Conservation (phyloP, 2,888 invertebrate genomes). For the Vesta saturnalis region DNA sequence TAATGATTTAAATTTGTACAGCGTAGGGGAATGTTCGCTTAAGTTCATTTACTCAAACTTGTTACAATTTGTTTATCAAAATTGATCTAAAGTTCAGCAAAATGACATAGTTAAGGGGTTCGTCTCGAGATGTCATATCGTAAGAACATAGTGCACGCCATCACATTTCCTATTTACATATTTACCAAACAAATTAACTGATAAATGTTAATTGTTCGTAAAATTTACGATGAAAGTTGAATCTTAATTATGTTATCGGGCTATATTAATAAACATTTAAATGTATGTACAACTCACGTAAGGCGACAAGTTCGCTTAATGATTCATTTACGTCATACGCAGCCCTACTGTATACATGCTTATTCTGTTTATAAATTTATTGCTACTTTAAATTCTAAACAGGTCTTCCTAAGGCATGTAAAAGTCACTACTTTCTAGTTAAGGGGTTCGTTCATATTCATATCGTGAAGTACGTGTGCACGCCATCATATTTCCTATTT, state of each 20-base stretch:
- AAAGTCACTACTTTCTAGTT: too few species aligned
- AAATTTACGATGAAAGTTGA: too few species aligned
- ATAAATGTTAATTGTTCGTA: slow-evolving; percentile 41
- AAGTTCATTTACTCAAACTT: slow-evolving; percentile 35
- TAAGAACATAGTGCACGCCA: slow-evolving; percentile 31
- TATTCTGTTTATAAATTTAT: too few species aligned
- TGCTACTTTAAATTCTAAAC: too few species aligned
- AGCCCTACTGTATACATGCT: too few species aligned
- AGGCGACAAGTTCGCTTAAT: too few species aligned
- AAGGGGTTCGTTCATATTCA: slow-evolving; percentile 41
- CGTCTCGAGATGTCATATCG: slow-evolving; percentile 40
- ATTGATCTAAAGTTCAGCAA: slow-evolving; percentile 40
- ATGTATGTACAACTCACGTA: too few species aligned
- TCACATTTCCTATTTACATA: slow-evolving; percentile 40
- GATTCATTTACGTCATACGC: too few species aligned
- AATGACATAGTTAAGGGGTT: slow-evolving; percentile 40
- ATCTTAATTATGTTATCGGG: too few species aligned
- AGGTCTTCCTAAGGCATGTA: too few species aligned
- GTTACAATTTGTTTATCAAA: slow-evolving; percentile 41
- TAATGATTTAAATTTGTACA: slow-evolving; percentile 34
- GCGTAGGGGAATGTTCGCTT: slow-evolving; percentile 28
- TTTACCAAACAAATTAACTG: slow-evolving; percentile 39
- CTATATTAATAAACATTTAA: too few species aligned
- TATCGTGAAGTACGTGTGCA: slow-evolving; percentile 32
- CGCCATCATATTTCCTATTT: slow-evolving; percentile 39